Base-by-base conservation (phyloP, 1,140 invertebrate species). In the Pseudoatta argentina region DNA sequence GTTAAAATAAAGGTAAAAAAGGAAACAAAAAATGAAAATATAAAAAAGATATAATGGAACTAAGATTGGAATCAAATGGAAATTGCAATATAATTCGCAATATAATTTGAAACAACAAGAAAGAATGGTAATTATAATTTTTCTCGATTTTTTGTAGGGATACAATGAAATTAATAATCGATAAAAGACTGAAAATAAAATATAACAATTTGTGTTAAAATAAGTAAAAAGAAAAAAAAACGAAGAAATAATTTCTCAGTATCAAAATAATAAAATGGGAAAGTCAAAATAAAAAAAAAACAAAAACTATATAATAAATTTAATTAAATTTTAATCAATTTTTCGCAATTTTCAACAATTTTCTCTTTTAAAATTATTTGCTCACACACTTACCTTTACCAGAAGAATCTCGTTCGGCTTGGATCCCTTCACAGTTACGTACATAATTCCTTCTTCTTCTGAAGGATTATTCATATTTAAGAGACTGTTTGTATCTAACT, bases 401-500 rank as follows among this genome's bases (percentile, higher is more conserved):
- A 95, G 89, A 63, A 95, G 88, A 79, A 95, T 51, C 87, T 95
- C 94, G 85, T 95, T 95, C 0, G 95, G 94, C 61, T 93, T 95
- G 1, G 94, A 89, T 39, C 95, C 95, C 44, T 95, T 94, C 4
- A 95, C 93, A n/a, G 94, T 95, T 30, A 95, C 94, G 61, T 95
- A 95, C 94, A 95, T 95, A 30, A 95, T 92, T 18, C 94, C 94
- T 85, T 95, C 91, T 81, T 95, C 93, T 81, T 95, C 92, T 21
- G 86, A 21, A 21, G 86, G 75, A 69, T 75, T 89, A 27, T 92
- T 92, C 27, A 93, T 89, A 55, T 82, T 94, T n/a, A 94, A 79
- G 3, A 94, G 87, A 87, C 94, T 93, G 55, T 92, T 87, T 39
- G 93, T 75, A 79, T 94, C 92, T 7, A 94, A 67, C 81, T 93